phyloP scores from a whole-genome alignment of 2,797 vertebrate species.

The Darevskia mixta region DNA sequence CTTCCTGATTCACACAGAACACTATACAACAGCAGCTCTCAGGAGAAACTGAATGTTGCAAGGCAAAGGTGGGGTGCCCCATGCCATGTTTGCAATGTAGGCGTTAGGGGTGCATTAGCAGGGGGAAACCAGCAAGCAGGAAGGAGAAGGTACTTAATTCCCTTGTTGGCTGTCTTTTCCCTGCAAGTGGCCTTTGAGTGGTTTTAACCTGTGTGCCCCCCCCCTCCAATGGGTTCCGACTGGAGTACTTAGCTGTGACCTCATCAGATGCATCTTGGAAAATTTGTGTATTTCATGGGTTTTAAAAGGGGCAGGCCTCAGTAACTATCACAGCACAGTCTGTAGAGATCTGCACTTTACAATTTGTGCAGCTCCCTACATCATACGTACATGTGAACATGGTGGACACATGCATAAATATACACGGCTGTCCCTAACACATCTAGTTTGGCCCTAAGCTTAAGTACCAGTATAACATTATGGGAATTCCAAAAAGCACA shows the following conservation, averaged over 20 bases:
- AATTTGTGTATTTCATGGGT: too few species aligned
- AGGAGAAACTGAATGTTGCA: neutral
- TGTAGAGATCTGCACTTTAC: neutral
- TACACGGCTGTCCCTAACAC: constrained; percentile 1
- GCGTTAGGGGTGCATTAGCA: neutral
- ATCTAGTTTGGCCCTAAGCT: constrained; percentile 7
- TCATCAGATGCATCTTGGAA: too few species aligned
- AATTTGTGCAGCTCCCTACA: neutral
- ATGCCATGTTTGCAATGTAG: neutral
- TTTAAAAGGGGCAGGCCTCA: too few species aligned
- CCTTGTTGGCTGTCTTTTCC: too few species aligned
- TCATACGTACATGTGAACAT: neutral
- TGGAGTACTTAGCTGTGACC: neutral
- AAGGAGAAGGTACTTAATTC: too few species aligned
- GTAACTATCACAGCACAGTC: neutral
- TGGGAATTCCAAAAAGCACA: neutral
- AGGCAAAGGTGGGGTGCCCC: neutral
- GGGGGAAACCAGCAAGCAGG: neutral
- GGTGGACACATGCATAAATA: neutral
- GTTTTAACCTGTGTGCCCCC: neutral
- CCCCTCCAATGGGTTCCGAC: neutral
- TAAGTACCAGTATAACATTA: constrained; percentile 1
- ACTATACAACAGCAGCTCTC: neutral
- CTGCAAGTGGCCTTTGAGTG: neutral
- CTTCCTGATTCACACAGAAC: neutral